phyloP scores from a whole-genome alignment of 1,140 invertebrate genomes.

The Bombus confusus region DNA sequence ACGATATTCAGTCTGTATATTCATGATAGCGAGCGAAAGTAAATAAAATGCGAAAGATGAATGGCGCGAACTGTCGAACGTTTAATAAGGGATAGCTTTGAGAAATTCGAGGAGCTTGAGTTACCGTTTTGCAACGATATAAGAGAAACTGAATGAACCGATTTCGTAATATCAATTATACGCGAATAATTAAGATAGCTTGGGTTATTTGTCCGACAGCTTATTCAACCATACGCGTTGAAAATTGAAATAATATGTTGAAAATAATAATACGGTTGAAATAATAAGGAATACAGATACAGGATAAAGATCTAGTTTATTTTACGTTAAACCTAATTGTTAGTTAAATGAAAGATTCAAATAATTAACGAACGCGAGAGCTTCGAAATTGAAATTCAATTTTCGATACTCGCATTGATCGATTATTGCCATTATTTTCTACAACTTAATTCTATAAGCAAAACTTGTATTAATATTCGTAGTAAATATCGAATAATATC shows the following conservation, averaged over 20 bases:
- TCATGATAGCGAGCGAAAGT: background rate
- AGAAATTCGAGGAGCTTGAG: background rate
- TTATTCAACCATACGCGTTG: too few species aligned
- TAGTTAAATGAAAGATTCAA: too few species aligned
- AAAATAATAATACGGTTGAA: background rate
- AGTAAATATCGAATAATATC: too few species aligned
- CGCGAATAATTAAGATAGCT: too few species aligned
- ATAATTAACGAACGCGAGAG: background rate
- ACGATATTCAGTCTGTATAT: background rate
- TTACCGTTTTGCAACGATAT: background rate
- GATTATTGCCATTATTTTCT: too few species aligned
- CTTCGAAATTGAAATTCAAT: background rate
- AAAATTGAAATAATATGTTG: too few species aligned
- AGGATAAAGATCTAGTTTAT: background rate
- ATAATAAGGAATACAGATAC: background rate
- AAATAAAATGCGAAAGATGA: background rate
- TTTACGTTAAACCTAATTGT: too few species aligned
- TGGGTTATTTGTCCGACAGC: too few species aligned
- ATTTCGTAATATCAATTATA: background rate
- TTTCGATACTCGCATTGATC: background rate
- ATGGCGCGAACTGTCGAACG: background rate
- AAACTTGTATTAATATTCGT: too few species aligned
- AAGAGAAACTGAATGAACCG: background rate
- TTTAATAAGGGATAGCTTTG: background rate
- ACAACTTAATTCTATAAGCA: too few species aligned